phyloP scores from a whole-genome alignment of 2,888 invertebrate genomes.

The Ochropacha duplaris region DNA sequence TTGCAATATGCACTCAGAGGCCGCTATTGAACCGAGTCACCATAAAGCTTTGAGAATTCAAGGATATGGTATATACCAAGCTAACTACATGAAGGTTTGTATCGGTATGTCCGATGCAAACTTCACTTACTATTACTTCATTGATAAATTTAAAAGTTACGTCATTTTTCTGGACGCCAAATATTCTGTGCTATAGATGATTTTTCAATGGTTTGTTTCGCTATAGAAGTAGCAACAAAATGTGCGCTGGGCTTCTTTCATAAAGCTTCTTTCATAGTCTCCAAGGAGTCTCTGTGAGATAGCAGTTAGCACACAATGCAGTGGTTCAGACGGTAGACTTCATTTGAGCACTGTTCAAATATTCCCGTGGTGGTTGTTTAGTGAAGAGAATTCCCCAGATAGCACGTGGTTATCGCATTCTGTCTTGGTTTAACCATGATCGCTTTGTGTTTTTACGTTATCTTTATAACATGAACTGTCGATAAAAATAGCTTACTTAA shows the following conservation, averaged over 20 bases:
- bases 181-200: too few species aligned
- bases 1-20: neutral
- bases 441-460: constrained; percentile 1
- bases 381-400: neutral
- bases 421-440: neutral
- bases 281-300: neutral
- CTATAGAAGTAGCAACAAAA: neutral
- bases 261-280: neutral
- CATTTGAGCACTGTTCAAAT: neutral
- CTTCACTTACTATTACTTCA: too few species aligned
- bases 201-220: too few species aligned
- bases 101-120: too few species aligned
- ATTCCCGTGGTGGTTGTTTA: neutral
- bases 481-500: neutral
- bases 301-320: neutral
- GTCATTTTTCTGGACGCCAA: too few species aligned
- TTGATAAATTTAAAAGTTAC: too few species aligned
- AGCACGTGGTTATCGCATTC: neutral
- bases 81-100: too few species aligned
- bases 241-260: neutral
- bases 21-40: neutral
- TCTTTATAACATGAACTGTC: neutral
- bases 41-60: too few species aligned
- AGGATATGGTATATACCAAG: too few species aligned
- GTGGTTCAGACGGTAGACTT: neutral